phyloP scores from a whole-genome alignment of 2,888 invertebrate genomes.

The Criorhina ranunculi region DNA sequence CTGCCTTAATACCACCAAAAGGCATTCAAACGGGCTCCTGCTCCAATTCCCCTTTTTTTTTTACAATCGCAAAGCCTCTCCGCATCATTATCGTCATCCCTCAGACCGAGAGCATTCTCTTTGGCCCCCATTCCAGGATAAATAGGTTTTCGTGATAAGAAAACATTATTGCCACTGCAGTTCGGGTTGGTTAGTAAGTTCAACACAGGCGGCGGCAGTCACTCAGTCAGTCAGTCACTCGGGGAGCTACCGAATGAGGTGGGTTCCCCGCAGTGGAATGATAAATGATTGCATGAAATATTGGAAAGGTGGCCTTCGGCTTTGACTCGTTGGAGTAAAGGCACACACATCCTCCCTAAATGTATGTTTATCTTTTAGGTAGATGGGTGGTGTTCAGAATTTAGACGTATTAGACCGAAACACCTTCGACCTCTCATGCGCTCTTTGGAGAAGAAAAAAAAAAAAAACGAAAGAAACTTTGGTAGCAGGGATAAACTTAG shows the following conservation, averaged over 20 bases:
- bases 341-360: conserved; percentile 36
- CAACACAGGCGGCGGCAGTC: conserved; percentile 50
- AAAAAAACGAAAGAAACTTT: conserved; percentile 48
- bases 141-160: conserved; percentile 82
- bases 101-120: conserved; percentile 17
- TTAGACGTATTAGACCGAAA: conserved; percentile 64
- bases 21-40: conserved; percentile 69
- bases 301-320: conserved; percentile 69
- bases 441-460: not conserved
- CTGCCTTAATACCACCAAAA: conserved; percentile 66
- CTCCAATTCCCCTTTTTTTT: conserved; percentile 66
- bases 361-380: conserved; percentile 50
- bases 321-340: conserved; percentile 22
- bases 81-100: conserved; percentile 73
- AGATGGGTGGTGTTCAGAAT: conserved; percentile 51
- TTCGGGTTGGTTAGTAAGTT: conserved; percentile 50
- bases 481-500: conserved; percentile 72
- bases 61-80: conserved; percentile 69
- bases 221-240: conserved; percentile 58
- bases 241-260: not conserved
- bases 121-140: conserved; percentile 77
- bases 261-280: conserved; percentile 66
- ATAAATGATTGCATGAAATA: conserved; percentile 73
- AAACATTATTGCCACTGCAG: conserved; percentile 78
- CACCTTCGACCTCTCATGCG: conserved; percentile 62